Evolutionary conservation across 2,113 vertebrate genomes (phyloP).

Genomic region (Chloebia gouldiae): DNA sequence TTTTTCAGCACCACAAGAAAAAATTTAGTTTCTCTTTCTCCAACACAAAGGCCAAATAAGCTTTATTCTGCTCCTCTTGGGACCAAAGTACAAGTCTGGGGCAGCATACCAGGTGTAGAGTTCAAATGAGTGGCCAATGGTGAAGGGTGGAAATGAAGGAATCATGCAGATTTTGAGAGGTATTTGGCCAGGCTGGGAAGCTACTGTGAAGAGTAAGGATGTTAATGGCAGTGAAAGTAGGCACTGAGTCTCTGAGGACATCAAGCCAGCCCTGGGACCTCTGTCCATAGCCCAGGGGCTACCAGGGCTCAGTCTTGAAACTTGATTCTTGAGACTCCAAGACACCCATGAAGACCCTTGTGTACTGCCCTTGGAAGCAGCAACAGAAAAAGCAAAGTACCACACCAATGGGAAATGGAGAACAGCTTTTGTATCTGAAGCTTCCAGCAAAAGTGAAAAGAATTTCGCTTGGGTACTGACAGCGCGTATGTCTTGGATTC

Average conservation of each 20-base stretch:
- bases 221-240: background rate
- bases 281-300: background rate
- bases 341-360: background rate
- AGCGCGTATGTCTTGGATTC: background rate
- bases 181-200: background rate
- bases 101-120: background rate
- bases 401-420: fast-evolving
- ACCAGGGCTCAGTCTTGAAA: background rate
- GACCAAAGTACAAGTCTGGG: background rate
- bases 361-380: background rate
- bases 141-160: background rate
- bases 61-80: background rate
- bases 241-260: background rate
- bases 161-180: background rate
- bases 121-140: background rate
- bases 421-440: background rate
- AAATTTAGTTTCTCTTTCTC: background rate
- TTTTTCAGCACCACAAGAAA: background rate
- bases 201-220: background rate
- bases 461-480: background rate
- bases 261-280: background rate
- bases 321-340: background rate
- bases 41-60: background rate
- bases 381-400: background rate
- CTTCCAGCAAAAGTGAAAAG: background rate